These are phyloP conservation scores for Lepidochitona cinerea DNA, from an alignment of 2,888 invertebrate species.

Conservation along the genomic window DNA sequence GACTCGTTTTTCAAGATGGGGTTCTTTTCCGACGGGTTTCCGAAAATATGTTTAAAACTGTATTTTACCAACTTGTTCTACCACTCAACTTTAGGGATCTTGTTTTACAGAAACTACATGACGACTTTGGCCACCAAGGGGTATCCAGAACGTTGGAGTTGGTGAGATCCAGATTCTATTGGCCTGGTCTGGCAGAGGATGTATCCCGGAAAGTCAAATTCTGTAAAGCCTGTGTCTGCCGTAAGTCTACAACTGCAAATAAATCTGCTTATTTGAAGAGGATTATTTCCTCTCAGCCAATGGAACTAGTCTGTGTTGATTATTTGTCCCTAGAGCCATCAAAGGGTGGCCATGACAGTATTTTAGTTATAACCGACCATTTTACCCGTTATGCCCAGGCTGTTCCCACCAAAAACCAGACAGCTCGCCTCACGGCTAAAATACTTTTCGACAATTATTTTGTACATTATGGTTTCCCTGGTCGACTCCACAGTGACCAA, in stretches of 20 bases:
- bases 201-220: background rate
- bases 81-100: background rate
- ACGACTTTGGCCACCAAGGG: background rate
- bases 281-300: conserved; percentile 3
- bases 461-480: conserved; percentile 16
- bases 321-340: conserved; percentile 20
- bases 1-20: background rate
- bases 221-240: background rate
- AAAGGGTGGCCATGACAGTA: conserved; percentile 22
- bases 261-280: background rate
- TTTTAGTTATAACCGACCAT: conserved; percentile 24
- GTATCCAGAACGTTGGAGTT: background rate
- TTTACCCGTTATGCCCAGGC: conserved; percentile 19
- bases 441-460: conserved; percentile 10
- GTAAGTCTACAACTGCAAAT: background rate
- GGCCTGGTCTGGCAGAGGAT: conserved; percentile 2
- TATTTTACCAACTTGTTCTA: background rate
- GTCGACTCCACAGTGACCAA: background rate
- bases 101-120: background rate
- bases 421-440: conserved; percentile 15
- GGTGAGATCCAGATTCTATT: background rate
- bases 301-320: conserved; percentile 22
- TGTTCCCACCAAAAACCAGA: conserved; percentile 13
- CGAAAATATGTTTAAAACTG: background rate
- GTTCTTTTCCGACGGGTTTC: background rate